Percentiles rank a stretch among this genome's conserved stretches.
Conservation (phyloP, 2,113 vertebrate genomes). For the Callocephalon fimbriatum region DNA sequence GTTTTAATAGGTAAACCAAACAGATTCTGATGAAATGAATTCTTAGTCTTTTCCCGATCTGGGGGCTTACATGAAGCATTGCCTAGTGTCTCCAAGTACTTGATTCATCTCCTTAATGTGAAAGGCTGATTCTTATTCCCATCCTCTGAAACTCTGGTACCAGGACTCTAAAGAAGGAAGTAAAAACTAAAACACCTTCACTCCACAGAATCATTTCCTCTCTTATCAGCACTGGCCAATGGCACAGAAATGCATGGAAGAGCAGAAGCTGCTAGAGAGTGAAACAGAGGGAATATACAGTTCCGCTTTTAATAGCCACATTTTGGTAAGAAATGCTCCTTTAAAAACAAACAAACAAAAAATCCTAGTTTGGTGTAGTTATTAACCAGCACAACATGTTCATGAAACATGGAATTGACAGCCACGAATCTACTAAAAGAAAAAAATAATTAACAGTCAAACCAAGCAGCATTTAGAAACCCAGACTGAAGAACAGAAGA, state of each 20-base stretch:
- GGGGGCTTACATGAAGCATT: background rate
- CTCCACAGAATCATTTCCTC: background rate
- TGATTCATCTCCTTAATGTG: background rate
- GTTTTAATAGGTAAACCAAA: background rate
- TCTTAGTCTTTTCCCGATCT: background rate
- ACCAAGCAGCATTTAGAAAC: background rate
- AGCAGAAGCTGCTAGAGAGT: background rate
- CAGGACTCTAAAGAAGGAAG: background rate
- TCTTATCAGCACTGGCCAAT: background rate
- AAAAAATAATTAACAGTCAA: background rate
- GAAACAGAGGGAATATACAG: background rate
- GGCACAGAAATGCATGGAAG: background rate
- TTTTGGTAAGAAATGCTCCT: background rate
- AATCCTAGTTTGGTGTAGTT: background rate
- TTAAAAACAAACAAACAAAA: background rate
- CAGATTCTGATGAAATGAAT: background rate
- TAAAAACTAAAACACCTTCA: background rate
- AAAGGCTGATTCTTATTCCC: background rate
- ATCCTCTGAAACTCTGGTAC: background rate
- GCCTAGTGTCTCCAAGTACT: background rate
- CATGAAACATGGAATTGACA: background rate
- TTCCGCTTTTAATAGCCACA: background rate
- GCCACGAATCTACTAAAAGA: background rate
- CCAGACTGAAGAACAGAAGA: background rate
- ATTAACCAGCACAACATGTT: background rate